phyloP scores from a whole-genome alignment of 2,888 invertebrate species.

The Cheilosia urbana region DNA sequence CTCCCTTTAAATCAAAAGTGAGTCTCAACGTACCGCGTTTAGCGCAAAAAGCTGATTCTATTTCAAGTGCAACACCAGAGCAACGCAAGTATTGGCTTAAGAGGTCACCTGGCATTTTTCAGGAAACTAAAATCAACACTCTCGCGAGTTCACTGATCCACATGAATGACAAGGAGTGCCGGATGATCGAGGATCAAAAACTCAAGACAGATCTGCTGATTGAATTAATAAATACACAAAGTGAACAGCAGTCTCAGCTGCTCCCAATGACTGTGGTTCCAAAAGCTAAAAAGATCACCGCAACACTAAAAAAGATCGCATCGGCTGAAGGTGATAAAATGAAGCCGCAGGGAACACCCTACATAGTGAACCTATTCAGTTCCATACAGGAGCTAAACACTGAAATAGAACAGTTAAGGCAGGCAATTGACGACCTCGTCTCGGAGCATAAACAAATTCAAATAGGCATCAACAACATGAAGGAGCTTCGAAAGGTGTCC shows the following conservation, averaged over 20 bases:
- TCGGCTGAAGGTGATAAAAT: conserved; percentile 50
- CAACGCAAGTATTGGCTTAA: conserved; percentile 77
- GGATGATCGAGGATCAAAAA: conserved; percentile 18
- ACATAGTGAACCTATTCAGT: conserved; percentile 39
- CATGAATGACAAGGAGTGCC: conserved; percentile 76
- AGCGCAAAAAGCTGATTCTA: conserved; percentile 65
- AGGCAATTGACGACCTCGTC: conserved; percentile 81
- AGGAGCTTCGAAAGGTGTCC: conserved; percentile 81
- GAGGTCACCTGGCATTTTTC: conserved; percentile 77
- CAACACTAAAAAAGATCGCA: conserved; percentile 47
- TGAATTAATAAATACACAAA: conserved; percentile 61
- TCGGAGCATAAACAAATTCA: conserved; percentile 77
- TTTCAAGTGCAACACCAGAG: conserved; percentile 54
- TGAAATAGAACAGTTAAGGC: conserved; percentile 81
- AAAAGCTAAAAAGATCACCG: conserved; percentile 35
- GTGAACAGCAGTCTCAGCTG: conserved; percentile 35
- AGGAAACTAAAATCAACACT: conserved; percentile 77
- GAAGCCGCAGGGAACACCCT: conserved; percentile 35
- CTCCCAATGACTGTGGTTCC: conserved; percentile 12
- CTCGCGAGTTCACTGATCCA: conserved; percentile 77
- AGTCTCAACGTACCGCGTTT: conserved; percentile 81
- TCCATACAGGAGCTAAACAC: conserved; percentile 63
- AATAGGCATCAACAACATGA: conserved; percentile 76
- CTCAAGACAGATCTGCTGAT: conserved; percentile 45
- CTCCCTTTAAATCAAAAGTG: conserved; percentile 80